Evolutionary conservation across 1,140 invertebrate species (phyloP), one percentile per base, ranked within the genome.

Genomic region (Bombus difficillimus): DNA sequence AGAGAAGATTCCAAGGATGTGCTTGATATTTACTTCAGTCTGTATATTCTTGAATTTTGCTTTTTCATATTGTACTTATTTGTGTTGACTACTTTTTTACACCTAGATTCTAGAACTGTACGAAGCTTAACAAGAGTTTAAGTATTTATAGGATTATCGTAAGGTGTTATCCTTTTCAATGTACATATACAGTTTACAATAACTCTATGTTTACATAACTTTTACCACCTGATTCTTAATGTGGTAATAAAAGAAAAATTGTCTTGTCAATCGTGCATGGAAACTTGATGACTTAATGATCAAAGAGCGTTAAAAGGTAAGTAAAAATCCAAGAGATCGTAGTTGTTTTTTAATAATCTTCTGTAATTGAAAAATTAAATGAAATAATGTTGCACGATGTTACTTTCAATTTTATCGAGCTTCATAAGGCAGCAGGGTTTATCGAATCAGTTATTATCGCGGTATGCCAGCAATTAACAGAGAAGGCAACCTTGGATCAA

Each of bases 401-500:
- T 71, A 25, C 32, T 53, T 75, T 75, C 32, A 37, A 34, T 75
- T 53, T 75, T 32, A 37, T 9, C 10, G 32, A 57, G 69, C 8
- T n/a, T n/a, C 25, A 25, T 9, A 15, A 28, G 34, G 39, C 62
- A 28, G 12, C 13, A n/a, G 28, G 34, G 34, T 39, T n/a, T 57
- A 6, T 39, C 39, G 18, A 68, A 10, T 68, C 3, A 41, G 8
- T 53, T 72, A 59, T 83, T 39, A 47, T n/a, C 41, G 22, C 15
- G 37, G 28, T 79, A 39, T 25, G 5, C 5, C 8, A 18, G 37
- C 13, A 79, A 80, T 85, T 72, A 85, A 73, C 32, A 28, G 57
- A 37, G 13, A 43, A 47, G 28, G 9, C 12, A 71, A 37, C 83
- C 77, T 85, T 64, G 76, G 0, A 3, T 6, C 1, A 71, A 59